Base-by-base conservation (phyloP, 2,797 vertebrate genomes). In the Notolepis coatsorum region DNA sequence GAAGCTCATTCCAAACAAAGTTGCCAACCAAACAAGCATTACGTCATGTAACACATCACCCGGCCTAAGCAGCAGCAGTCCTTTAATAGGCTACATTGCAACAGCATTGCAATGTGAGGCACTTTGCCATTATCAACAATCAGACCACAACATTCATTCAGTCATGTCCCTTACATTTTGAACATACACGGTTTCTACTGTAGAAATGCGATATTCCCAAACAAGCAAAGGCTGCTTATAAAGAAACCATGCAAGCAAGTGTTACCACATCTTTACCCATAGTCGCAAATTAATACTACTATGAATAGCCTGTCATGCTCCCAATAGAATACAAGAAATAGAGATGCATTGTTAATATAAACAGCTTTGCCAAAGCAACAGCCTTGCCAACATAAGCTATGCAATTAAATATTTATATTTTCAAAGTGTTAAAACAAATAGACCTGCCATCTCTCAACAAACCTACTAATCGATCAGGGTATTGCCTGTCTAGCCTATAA, bases 1-100 rank as follows among this genome's bases (percentile, higher is more conserved):
- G 13, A 58, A 24, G 46, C 48, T 61, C 13, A 71, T 46, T 53
- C 10, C 21, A 69, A 5, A 25, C 25, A 42, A 7, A 39, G 7
- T 37, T 15, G 38, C 7, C 27, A 62, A 52, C 13, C 52, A 61
- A 68, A 63, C 60, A 69, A 53, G 41, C 20, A 2, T 49, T 30
- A 49, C 25, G 47, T 48, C 24, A 17, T 17, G 2, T 13, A 35
- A 49, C 2, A 1, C 49, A 65, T 27, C 7, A 45, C 13, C 25
- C 55, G 8, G 23, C 42, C 17, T 49, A 66, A 72, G 28, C 59
- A 71, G 49, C 45, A 55, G 23, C 15, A 21, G 20, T 12, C 28
- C 24, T 53, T 45, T n/a, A 27, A 33, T 41, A n/a, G 5, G 33
- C 46, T 20, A 60, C 39, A 45, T 4, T 17, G 17, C 48, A 59